Evolutionary conservation across 1,140 invertebrate genomes (phyloP).

Genomic region (Temnothorax longispinosus): DNA sequence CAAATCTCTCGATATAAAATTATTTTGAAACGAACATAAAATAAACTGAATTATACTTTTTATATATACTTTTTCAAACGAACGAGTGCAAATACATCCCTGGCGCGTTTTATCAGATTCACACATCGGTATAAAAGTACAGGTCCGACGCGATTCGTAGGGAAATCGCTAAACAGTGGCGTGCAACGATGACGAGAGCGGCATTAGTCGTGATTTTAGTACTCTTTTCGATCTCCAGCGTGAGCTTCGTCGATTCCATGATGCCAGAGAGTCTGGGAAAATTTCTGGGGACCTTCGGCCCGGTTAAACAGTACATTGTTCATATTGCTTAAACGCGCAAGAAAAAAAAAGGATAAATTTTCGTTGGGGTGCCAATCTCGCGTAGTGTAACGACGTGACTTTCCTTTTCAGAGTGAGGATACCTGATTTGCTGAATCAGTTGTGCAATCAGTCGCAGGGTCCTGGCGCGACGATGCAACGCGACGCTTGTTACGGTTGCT

Average conservation of each 20-base stretch:
- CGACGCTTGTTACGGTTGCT: slow-evolving; percentile 82
- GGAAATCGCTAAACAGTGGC: slow-evolving; percentile 45
- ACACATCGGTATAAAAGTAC: slow-evolving; percentile 63
- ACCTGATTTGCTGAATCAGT: slow-evolving; percentile 78
- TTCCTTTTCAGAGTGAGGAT: slow-evolving; percentile 74
- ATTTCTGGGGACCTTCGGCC: slow-evolving; percentile 63
- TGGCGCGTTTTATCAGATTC: slow-evolving; percentile 57
- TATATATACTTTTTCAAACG: too few relatives aligned
- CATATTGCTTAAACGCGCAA: not conserved
- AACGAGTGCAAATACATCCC: slow-evolving; percentile 6
- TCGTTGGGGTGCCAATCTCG: not conserved
- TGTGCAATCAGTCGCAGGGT: slow-evolving; percentile 78
- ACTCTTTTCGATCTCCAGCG: slow-evolving; percentile 41
- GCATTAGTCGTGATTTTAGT: slow-evolving; percentile 19
- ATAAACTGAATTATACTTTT: not conserved
- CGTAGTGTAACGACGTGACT: slow-evolving; percentile 23
- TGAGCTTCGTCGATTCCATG: slow-evolving; percentile 52
- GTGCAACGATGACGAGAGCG: slow-evolving; percentile 65
- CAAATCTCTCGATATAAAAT: not conserved
- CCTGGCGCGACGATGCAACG: slow-evolving; percentile 49
- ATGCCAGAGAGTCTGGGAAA: slow-evolving; percentile 70
- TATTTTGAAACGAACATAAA: not conserved
- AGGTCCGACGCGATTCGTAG: not conserved
- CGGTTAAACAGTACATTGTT: slow-evolving; percentile 65
- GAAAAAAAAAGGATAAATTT: not conserved